Base-by-base conservation (phyloP, 2,797 vertebrate species). In the Pempheris klunzingeri region DNA sequence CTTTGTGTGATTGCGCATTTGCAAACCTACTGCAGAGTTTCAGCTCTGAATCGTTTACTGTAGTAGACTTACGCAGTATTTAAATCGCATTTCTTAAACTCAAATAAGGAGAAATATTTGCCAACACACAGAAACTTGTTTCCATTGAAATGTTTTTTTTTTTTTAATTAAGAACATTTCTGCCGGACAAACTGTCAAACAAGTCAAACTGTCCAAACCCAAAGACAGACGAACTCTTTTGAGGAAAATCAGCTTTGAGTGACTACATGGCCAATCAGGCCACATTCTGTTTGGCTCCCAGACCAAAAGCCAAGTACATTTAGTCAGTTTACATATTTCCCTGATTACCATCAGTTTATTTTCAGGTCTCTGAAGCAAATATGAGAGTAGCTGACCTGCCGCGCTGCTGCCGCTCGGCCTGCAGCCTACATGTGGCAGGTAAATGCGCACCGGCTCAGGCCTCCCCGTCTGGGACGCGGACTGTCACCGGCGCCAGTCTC, bases 401-500 rank as follows among this genome's bases (percentile, higher is more conserved):
- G 44, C 4, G n/a, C 60, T 22, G 53, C 30, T 8, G 46, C 13
- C 30, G 50, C 12, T 61, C 18, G 38, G 67, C 63, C 74, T 69
- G 34, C 49, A n/a, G 41, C 60, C 58, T 57, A 13, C 59, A 30
- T 77, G 50, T 60, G 65, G 54, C 82, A 69, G 41, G 59, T 77
- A 63, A 58, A 64, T 1, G 60, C 60, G 61, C 75, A 50, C 26
- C 41, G 39, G 58, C 70, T 66, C 52, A 10, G 65, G 71, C 76
- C 74, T 59, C 65, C 22, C 54, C 22, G 74, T 64, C 78, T 83
- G 80, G 60, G 58, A 65, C 64, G 18, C 22, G 75, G 64, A 72
- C 69, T n/a, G 77, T 84, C 71, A 38, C 67, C 82, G 87, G 90
- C 86, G 84, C 87, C 90, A 85, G 75, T 80, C 73, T 78, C 64